A percentile compares a stretch with the other conserved stretches of the same genome.
Conservation (phyloP, 2,888 invertebrate species). For the Leptopilina myrica region DNA sequence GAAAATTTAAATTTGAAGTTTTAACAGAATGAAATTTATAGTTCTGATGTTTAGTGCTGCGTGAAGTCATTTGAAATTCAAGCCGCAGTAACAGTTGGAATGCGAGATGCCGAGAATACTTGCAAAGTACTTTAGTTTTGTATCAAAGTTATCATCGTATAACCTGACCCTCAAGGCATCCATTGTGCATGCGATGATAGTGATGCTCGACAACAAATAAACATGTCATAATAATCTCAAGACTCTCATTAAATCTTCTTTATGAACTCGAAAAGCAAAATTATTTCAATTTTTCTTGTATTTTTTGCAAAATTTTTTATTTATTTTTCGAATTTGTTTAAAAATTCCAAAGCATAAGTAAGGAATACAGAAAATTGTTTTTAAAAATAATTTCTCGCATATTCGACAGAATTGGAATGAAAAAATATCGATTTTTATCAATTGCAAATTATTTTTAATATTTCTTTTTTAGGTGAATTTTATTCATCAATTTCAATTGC, state of each 20-base stretch:
- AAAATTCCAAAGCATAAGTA: too few relatives aligned
- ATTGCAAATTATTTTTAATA: too few relatives aligned
- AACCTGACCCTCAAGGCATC: not conserved
- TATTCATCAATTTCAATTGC: too few relatives aligned
- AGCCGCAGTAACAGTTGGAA: not conserved
- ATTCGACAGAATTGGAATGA: too few relatives aligned
- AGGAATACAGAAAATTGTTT: too few relatives aligned
- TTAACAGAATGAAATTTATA: not conserved
- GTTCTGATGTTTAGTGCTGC: not conserved
- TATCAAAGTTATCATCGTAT: not conserved
- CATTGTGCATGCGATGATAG: not conserved
- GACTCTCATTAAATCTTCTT: not conserved
- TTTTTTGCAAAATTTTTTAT: too few relatives aligned
- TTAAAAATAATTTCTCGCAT: too few relatives aligned
- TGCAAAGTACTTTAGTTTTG: not conserved
- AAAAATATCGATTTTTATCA: too few relatives aligned
- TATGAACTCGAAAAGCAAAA: not conserved
- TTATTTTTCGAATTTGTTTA: too few relatives aligned
- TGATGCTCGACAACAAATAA: not conserved
- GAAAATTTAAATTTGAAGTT: not conserved
- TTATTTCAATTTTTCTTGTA: too few relatives aligned
- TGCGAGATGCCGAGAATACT: conserved; percentile 14
- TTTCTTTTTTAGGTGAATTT: too few relatives aligned
- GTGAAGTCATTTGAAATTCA: not conserved
- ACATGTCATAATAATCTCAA: not conserved